Evolutionary conservation across 2,797 vertebrate genomes (phyloP).

Genomic region (Spea hammondii): DNA sequence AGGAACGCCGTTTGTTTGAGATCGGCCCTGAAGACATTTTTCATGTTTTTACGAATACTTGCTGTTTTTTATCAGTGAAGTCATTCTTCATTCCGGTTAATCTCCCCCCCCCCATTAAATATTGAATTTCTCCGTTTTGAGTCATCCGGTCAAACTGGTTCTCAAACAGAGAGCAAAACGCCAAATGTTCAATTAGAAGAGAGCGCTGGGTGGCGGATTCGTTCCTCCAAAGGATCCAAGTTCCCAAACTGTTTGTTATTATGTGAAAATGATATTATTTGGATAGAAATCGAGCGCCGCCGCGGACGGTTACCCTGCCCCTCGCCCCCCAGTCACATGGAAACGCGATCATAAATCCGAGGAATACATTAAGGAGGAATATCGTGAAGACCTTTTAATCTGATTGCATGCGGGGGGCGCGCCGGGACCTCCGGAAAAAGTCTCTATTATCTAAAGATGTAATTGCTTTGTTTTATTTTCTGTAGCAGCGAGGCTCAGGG

Average conservation of each 20-base stretch:
- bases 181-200: slow-evolving; percentile 26
- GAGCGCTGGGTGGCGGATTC: not conserved
- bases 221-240: not conserved
- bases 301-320: not conserved
- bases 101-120: not conserved
- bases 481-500: too few relatives aligned
- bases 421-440: too few relatives aligned
- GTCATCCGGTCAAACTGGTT: slow-evolving; percentile 3
- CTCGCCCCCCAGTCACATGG: not conserved
- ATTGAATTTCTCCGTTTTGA: not conserved
- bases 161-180: not conserved
- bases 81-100: not conserved
- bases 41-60: too few relatives aligned
- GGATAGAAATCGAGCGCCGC: not conserved
- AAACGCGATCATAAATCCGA: too few relatives aligned
- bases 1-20: too few relatives aligned
- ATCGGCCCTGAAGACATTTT: too few relatives aligned
- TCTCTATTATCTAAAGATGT: too few relatives aligned
- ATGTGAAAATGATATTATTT: not conserved
- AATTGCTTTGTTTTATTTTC: too few relatives aligned
- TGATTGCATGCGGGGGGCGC: too few relatives aligned
- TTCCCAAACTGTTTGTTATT: not conserved
- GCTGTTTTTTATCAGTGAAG: too few relatives aligned
- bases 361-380: too few relatives aligned
- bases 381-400: too few relatives aligned